phyloP scores from a whole-genome alignment of 2,797 vertebrate genomes.

The Hyperoplus immaculatus region DNA sequence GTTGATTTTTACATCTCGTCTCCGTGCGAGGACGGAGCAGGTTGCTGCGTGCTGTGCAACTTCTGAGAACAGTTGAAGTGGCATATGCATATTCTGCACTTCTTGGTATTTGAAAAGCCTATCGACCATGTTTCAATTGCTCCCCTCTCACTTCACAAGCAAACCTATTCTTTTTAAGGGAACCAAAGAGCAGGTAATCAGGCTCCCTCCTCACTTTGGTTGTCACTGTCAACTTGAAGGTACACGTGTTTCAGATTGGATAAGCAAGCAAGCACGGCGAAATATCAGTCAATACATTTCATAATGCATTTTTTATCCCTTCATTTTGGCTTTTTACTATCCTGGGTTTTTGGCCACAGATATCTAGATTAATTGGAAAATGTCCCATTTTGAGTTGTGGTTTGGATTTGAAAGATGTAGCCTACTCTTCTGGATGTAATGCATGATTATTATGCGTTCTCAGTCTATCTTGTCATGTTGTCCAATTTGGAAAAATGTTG shows the following conservation, averaged over 20 bases:
- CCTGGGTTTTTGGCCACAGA: constrained; percentile 1
- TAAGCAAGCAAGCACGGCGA: constrained; percentile 7
- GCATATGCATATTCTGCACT: constrained; percentile 48
- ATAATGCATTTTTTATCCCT: constrained; percentile 1
- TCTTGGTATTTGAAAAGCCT: constrained; percentile 46
- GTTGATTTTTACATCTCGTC: constrained; percentile 67
- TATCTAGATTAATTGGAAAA: not conserved
- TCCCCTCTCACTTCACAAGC: constrained; percentile 17
- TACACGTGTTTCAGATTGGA: constrained; percentile 10
- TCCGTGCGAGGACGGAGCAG: constrained; percentile 48
- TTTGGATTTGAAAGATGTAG: constrained; percentile 2
- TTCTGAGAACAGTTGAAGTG: constrained; percentile 50
- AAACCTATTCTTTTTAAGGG: constrained; percentile 10
- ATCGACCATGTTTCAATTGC: constrained; percentile 40
- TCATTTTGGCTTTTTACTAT: constrained; percentile 2
- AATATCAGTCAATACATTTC: not conserved
- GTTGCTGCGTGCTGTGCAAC: constrained; percentile 36
- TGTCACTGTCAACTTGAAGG: constrained; percentile 16
- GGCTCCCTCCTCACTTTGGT: constrained; percentile 16
- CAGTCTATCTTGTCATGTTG: constrained; percentile 23
- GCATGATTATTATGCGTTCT: constrained; percentile 13
- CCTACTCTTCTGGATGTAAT: not conserved
- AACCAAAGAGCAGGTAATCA: constrained; percentile 31
- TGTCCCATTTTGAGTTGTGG: not conserved
- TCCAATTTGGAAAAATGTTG: constrained; percentile 12